These are phyloP conservation scores for Parelbella ahira DNA, from an alignment of 2,888 invertebrate genomes.

Conservation along the genomic window DNA sequence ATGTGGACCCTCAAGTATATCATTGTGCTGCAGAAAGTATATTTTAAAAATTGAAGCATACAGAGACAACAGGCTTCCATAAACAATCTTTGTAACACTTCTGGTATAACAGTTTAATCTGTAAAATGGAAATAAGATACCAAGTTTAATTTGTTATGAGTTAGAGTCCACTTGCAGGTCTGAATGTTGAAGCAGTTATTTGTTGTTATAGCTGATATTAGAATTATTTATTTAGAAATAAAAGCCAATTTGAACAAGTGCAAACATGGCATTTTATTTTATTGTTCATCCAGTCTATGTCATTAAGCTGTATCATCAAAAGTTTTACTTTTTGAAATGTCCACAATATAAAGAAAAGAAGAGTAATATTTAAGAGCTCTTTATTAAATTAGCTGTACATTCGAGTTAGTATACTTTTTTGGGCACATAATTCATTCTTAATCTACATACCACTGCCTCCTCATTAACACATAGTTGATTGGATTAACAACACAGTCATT, in stretches of 20 bases:
- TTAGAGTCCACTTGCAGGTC: conserved; percentile 1
- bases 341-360: conserved; percentile 35
- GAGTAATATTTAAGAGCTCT: conserved; percentile 67
- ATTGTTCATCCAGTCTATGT: too few relatives aligned
- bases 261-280: background rate
- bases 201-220: background rate
- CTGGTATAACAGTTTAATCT: too few relatives aligned
- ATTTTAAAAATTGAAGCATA: too few relatives aligned
- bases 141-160: too few relatives aligned
- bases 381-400: conserved; percentile 82
- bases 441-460: conserved; percentile 66
- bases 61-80: too few relatives aligned
- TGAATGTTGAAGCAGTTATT: too few relatives aligned
- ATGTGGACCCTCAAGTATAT: too few relatives aligned
- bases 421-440: conserved; percentile 78
- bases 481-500: conserved; percentile 71
- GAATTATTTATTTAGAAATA: conserved; percentile 10
- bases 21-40: too few relatives aligned
- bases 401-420: conserved; percentile 80
- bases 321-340: too few relatives aligned
- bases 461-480: conserved; percentile 60
- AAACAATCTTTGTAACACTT: too few relatives aligned
- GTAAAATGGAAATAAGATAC: too few relatives aligned
- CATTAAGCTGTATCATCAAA: too few relatives aligned
- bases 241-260: conserved; percentile 2